Base-by-base conservation (phyloP, 2,888 invertebrate species). In the Phrixothrix hirtus region DNA sequence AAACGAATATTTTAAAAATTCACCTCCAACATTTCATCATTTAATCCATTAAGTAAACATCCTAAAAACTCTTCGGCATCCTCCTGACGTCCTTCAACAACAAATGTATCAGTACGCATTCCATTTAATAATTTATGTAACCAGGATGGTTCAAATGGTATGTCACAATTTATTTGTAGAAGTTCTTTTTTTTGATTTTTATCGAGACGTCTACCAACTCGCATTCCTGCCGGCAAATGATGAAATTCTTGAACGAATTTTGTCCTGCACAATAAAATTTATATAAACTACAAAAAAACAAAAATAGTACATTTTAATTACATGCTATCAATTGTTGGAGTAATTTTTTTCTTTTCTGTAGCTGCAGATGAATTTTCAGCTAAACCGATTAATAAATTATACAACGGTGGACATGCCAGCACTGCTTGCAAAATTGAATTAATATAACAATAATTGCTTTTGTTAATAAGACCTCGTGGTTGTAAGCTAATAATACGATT, bases 61-160 rank as follows among this genome's bases (percentile, higher is more conserved):
- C 94, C 91, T 1, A 97, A 82, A 77, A 97, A 96, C 74, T 98
- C 97, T 75, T 98, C 97, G 0, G 97, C 97, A 77, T 98, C 97
- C 72, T 97, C 96, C 75, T 97, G 97, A 12, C 92, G 81, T 0
- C 95, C 96, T 73, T 93, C 92, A 42, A 91, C 87, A 31, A 86
- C 81, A 62, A 83, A 83, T n/a, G 77, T 76, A 58, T 83, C 83
- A n/a, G 81, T 82, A 63, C 87, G 84, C 26, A 88, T 83, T 32
- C 88, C 87, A 57, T 89, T 84, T 67, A 95, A 80, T 77, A 95
- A 86, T 58, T 88, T 87, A 68, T 92, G 89, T 10, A 95, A 89
- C 62, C 89, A 88, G 42, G 83, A 82, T n/a, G 95, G 94, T 72
- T 96, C 95, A 61, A 96, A 90, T 31, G 94, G 86, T n/a, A 85